Evolutionary conservation across 2,888 invertebrate genomes (phyloP).

Genomic region (Drosophila bunnanda): DNA sequence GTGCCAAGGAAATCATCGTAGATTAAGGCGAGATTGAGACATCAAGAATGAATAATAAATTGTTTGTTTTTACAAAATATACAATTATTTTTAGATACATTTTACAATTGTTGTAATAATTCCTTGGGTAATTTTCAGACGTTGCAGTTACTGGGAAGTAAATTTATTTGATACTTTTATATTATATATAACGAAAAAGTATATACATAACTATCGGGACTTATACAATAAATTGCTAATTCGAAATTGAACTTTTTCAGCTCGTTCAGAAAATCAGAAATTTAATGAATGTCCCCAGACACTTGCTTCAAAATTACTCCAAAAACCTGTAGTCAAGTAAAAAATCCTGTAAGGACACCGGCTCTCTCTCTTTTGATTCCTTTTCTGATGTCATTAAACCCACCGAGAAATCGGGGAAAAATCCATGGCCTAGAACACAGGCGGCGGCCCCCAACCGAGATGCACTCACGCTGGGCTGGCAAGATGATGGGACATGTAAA

Average conservation of each 20-base stretch:
- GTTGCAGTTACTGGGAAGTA: background rate
- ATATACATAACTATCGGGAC: too few species aligned
- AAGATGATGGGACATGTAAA: slow-evolving; percentile 38
- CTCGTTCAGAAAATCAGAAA: background rate
- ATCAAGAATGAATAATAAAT: background rate
- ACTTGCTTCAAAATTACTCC: background rate
- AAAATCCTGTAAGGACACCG: background rate
- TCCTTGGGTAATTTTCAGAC: background rate
- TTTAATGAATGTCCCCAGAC: background rate
- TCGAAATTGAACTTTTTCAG: too few species aligned
- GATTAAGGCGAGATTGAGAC: slow-evolving; percentile 22
- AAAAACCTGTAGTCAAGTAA: background rate
- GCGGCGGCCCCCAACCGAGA: slow-evolving; percentile 52
- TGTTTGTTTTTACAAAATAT: background rate
- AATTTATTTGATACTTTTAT: too few species aligned
- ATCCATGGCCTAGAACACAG: slow-evolving; percentile 34
- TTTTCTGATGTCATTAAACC: slow-evolving; percentile 55
- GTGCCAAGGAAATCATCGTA: slow-evolving; percentile 29
- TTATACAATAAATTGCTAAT: too few species aligned
- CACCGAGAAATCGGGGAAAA: slow-evolving; percentile 22
- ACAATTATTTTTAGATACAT: background rate
- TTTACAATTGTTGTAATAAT: background rate
- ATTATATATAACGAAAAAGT: too few species aligned
- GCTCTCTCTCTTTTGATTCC: too few species aligned
- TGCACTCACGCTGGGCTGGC: slow-evolving; percentile 47